A percentile compares a stretch with the other conserved stretches of the same genome.
These are phyloP conservation scores for Chionodraco myersi DNA, from an alignment of 2,113 vertebrate genomes.

Conservation along the genomic window DNA sequence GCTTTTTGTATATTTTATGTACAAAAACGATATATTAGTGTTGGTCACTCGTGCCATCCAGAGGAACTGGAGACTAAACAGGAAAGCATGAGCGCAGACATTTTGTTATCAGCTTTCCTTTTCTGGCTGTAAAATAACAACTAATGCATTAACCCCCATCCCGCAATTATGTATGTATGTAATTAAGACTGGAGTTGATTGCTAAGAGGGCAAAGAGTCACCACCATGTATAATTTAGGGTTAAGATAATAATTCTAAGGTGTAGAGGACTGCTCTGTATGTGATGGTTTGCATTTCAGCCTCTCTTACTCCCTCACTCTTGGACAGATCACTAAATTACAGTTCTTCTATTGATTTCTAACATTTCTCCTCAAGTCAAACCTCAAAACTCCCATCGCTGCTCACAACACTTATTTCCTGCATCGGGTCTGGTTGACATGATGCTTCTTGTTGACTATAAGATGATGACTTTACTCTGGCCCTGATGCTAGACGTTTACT, in stretches of 20 bases:
- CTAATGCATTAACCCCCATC: not conserved
- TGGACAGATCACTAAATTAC: constrained; percentile 17
- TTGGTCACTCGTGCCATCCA: not conserved
- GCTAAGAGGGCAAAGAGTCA: not conserved
- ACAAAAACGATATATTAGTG: not conserved
- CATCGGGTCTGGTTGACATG: not conserved
- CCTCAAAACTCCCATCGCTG: constrained; percentile 3
- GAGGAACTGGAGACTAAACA: constrained; percentile 2
- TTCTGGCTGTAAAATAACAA: not conserved
- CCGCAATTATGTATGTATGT: not conserved
- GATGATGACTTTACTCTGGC: not conserved
- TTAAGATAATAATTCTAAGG: not conserved
- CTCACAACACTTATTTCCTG: not conserved
- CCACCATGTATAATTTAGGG: not conserved
- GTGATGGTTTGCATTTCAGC: not conserved
- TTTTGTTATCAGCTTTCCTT: not conserved
- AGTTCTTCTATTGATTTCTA: constrained; percentile 13
- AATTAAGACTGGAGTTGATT: constrained; percentile 7
- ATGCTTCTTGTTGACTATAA: not conserved
- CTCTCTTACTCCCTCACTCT: not conserved
- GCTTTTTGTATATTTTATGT: not conserved
- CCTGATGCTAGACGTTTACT: not conserved
- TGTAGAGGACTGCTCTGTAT: not conserved
- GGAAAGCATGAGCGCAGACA: not conserved
- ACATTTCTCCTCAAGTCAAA: constrained; percentile 26